A percentile compares a stretch with the other conserved stretches of the same genome.
phyloP scores from a whole-genome alignment of 2,113 vertebrate genomes.

The Mesitornis unicolor region DNA sequence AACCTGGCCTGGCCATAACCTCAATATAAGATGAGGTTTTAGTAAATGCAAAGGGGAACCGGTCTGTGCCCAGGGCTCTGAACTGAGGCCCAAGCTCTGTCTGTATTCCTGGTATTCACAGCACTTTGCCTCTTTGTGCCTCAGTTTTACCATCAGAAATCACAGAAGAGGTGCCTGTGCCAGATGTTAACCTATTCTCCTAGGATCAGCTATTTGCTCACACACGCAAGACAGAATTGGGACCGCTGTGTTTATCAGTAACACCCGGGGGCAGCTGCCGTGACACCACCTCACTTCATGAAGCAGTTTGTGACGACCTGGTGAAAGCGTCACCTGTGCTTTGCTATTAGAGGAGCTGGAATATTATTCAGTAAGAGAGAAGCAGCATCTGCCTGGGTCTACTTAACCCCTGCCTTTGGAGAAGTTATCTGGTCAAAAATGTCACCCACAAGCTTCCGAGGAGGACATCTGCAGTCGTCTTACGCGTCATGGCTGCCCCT shows the following conservation, averaged over 20 bases:
- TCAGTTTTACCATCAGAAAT: not conserved
- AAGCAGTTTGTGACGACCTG: not conserved
- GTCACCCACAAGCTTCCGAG: not conserved
- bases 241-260: not conserved
- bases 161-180: not conserved
- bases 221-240: not conserved
- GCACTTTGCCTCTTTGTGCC: not conserved
- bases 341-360: not conserved
- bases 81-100: not conserved
- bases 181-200: not conserved
- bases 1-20: not conserved
- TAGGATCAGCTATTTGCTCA: not conserved
- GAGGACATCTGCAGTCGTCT: not conserved
- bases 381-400: not conserved
- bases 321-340: not conserved
- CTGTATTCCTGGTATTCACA: not conserved
- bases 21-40: rapidly evolving
- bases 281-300: rapidly evolving
- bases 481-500: not conserved
- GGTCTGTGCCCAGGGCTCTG: not conserved
- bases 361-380: not conserved
- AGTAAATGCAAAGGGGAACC: not conserved
- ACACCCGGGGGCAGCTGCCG: not conserved
- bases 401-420: not conserved
- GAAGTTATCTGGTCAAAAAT: not conserved